phyloP scores from a whole-genome alignment of 1,140 invertebrate genomes.

The Apocrypta bakeri region DNA sequence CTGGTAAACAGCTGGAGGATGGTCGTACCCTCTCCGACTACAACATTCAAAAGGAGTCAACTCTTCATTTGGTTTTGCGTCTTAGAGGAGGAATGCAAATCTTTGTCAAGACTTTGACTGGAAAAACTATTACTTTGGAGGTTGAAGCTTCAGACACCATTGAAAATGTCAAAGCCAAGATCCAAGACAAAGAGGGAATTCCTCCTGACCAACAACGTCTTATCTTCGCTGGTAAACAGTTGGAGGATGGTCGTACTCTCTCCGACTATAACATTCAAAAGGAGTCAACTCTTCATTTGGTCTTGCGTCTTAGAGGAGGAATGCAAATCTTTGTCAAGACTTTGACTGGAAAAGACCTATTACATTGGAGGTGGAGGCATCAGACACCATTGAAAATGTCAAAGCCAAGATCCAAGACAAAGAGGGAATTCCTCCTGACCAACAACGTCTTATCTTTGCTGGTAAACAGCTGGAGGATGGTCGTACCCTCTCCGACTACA shows the following conservation, averaged over 20 bases:
- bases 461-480: constrained; percentile 90
- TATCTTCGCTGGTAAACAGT: constrained; percentile 82
- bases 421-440: constrained; percentile 83
- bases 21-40: constrained; percentile 87
- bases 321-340: constrained; percentile 85
- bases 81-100: constrained; percentile 83
- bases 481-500: constrained; percentile 86
- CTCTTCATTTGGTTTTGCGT: constrained; percentile 83
- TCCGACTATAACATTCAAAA: constrained; percentile 83
- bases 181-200: constrained; percentile 81
- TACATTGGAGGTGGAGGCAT: constrained; percentile 83
- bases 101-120: constrained; percentile 82
- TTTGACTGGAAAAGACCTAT: constrained; percentile 84
- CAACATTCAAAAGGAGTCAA: constrained; percentile 89
- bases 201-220: constrained; percentile 79
- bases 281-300: constrained; percentile 79
- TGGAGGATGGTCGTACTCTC: constrained; percentile 84
- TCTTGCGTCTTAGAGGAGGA: constrained; percentile 80
- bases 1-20: constrained; percentile 89
- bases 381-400: constrained; percentile 87
- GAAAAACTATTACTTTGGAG: constrained; percentile 83
- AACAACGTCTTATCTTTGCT: constrained; percentile 84
- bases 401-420: constrained; percentile 86
- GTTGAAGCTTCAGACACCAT: constrained; percentile 82
- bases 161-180: constrained; percentile 83